phyloP scores from a whole-genome alignment of 2,888 invertebrate species.

The Leptothorax acervorum region DNA sequence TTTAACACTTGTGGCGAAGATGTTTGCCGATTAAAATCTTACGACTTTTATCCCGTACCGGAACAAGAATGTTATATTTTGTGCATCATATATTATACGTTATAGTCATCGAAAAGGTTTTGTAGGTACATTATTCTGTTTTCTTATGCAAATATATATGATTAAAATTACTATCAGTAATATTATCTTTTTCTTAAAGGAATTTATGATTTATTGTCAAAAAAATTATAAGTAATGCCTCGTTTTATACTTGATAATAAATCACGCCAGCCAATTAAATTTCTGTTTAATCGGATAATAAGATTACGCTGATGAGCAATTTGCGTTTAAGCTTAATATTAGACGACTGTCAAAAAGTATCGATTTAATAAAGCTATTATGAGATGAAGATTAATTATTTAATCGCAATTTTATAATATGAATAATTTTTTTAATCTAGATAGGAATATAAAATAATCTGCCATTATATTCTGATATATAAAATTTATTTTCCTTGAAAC shows the following conservation, averaged over 20 bases:
- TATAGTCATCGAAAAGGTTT: not conserved
- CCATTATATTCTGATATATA: not conserved
- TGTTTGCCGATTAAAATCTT: conserved; percentile 45
- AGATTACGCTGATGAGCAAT: conserved; percentile 18
- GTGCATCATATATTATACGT: not conserved
- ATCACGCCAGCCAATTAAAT: conserved; percentile 23
- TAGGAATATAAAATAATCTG: not conserved
- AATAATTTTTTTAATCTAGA: conserved; percentile 2
- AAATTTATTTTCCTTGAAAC: conserved; percentile 15
- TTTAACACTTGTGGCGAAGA: conserved; percentile 40
- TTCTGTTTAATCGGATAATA: conserved; percentile 16
- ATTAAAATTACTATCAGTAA: not conserved
- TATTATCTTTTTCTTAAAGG: not conserved
- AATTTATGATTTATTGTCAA: not conserved
- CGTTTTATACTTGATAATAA: not conserved
- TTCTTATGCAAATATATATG: not conserved
- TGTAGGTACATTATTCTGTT: not conserved
- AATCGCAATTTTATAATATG: not conserved
- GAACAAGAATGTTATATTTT: not conserved
- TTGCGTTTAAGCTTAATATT: conserved; percentile 23
- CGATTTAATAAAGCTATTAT: conserved; percentile 14
- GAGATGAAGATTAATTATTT: conserved; percentile 24
- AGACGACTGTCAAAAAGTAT: conserved; percentile 12
- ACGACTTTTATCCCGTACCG: not conserved
- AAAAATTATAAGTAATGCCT: not conserved